Base-by-base conservation (phyloP, 2,888 invertebrate genomes). In the Trilocha varians region DNA sequence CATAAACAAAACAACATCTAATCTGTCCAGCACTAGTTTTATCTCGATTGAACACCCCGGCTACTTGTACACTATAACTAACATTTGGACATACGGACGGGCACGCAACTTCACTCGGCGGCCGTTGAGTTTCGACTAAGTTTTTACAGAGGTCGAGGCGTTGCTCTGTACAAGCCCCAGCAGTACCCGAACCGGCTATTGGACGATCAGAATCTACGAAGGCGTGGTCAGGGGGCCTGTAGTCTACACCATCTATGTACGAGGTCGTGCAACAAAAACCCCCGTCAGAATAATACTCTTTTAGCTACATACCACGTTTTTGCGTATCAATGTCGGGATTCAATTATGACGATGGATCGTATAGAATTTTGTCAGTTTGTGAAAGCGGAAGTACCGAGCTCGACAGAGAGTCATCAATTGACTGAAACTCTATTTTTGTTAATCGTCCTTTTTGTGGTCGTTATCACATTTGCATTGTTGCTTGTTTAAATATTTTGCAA, bases 121-220 rank as follows among this genome's bases (percentile, higher is more conserved):
- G 55, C 50, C 47, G 64, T 58, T 57, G 54, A 49, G 57, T 55
- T 55, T 49, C 52, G 58, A 78, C 78, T 78, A 65, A 69, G 57
- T 53, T 60, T 51, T 50, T 48, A 50, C 43, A 46, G 50, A 40
- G 35, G 41, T 18, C 39, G 38, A 59, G 70, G 72, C 65, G 72
- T 25, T 25, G 70, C 48, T 55, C 64, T 53, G 25, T 34, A 36
- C 43, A 43, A 38, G 42, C 53, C 53, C 56, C 42, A 48, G 43
- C 36, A n/a, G 13, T 32, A 42, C 36, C 38, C 36, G 16, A 39
- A 18, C 15, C 44, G 16, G 47, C 47, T 41, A 75, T 76, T 77
- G 77, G 78, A 46, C 40, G 18, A 16, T 16, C 13, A 3, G 13
- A 13, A 5, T 6, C 8, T 8, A 17, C 5, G 14, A 17, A 14